Evolutionary conservation across 2,888 invertebrate species (phyloP).

Genomic region (Megalurothrips usitatus): DNA sequence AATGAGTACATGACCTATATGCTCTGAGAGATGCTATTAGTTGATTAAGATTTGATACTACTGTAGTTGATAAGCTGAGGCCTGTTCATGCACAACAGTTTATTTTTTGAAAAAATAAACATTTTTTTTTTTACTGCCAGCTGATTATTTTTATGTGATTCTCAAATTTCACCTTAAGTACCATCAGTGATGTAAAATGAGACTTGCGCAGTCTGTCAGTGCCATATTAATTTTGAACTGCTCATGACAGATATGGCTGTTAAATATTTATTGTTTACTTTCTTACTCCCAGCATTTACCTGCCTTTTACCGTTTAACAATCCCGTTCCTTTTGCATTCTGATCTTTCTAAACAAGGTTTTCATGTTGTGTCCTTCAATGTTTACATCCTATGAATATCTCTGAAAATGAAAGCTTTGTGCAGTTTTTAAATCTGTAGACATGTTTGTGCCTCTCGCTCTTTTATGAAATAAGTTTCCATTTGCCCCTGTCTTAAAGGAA

Average conservation of each 20-base stretch:
- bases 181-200: neutral
- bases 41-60: neutral
- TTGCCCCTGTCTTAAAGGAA: neutral
- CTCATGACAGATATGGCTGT: neutral
- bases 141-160: neutral
- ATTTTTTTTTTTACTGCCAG: too few relatives aligned
- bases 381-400: neutral
- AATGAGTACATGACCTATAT: too few relatives aligned
- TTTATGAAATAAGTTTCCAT: too few relatives aligned
- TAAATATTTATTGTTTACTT: neutral
- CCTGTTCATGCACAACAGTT: too few relatives aligned
- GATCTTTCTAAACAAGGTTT: neutral
- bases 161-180: neutral
- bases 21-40: neutral
- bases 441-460: too few relatives aligned
- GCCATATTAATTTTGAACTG: neutral
- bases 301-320: too few relatives aligned
- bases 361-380: too few relatives aligned
- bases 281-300: neutral
- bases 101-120: too few relatives aligned
- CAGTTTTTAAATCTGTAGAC: too few relatives aligned
- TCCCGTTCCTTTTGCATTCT: neutral
- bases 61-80: too few relatives aligned
- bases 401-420: too few relatives aligned
- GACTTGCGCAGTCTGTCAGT: neutral